phyloP scores from a whole-genome alignment of 1,140 invertebrate species.

The Liolophura sinensis region DNA sequence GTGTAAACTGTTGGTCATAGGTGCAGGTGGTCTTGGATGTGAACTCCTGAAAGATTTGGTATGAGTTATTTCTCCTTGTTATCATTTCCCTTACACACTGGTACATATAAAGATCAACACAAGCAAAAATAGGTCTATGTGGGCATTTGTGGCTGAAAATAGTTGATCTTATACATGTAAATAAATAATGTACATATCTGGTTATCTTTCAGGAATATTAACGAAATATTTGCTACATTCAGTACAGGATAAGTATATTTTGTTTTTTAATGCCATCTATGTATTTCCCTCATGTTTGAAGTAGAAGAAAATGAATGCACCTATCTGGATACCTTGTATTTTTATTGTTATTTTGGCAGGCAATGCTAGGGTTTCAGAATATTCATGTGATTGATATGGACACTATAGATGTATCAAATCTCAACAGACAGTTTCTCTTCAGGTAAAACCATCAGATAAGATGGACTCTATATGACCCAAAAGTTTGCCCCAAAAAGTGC shows the following conservation, averaged over 20 bases:
- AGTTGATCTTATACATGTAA: no score
- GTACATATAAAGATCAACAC: no score
- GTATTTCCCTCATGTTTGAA: background rate
- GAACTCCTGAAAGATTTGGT: slow-evolving; percentile 92
- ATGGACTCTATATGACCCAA: no score
- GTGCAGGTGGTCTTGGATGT: slow-evolving; percentile 96
- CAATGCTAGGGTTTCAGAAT: slow-evolving; percentile 90
- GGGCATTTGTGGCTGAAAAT: no score
- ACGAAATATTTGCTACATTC: no score
- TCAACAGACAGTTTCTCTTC: slow-evolving; percentile 97
- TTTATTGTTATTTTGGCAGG: slow-evolving; percentile 53
- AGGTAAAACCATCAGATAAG: slow-evolving; percentile 42
- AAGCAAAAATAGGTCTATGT: no score
- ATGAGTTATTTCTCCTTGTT: slow-evolving; percentile 12
- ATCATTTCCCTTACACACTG: no score
- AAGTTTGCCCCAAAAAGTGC: no score
- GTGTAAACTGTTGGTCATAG: slow-evolving; percentile 86
- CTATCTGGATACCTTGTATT: background rate
- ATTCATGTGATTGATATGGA: slow-evolving; percentile 99
- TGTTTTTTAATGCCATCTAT: background rate
- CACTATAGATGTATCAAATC: slow-evolving; percentile 96
- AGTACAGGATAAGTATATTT: background rate
- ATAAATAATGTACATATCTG: no score
- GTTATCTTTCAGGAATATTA: no score
- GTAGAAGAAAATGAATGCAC: background rate